Evolutionary conservation across 2,113 vertebrate species (phyloP), one percentile per base, ranked within the genome.

Genomic region (Zosterops hypoxanthus): DNA sequence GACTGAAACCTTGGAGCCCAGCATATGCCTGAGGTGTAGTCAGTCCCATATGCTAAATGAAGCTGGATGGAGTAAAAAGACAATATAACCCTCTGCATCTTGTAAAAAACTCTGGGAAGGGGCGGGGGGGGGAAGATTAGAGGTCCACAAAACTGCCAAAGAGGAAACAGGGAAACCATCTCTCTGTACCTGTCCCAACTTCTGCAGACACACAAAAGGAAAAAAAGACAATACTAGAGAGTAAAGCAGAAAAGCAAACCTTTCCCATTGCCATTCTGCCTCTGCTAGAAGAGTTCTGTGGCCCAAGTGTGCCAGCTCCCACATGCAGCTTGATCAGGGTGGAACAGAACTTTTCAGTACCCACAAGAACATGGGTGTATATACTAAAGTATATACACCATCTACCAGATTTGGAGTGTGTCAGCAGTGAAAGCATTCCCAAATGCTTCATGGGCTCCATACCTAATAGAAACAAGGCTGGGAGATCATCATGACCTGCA

Each of bases 1-100:
- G 19, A 20, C 4, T 33, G 34, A 55, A 69, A 60, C 9, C 11
- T 3, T 26, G n/a, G 17, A 86, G 28, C 16, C 5, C n/a, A 61
- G 31, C 8, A 34, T 0, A 3, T 25, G 7, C 11, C n/a, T 14
- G 39, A 49, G 20, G 14, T 42, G 11, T 9, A 78, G 1, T 12
- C 26, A 78, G 2, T 33, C 11, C 26, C 2, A 1, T 1, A 1
- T 23, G 20, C 36, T 73, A 36, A 65, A 80, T 11, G 22, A 82
- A 64, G 34, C 15, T 39, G 16, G 23, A 33, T 60, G 18, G 33
- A 90, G 34, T 16, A 68, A 80, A 49, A 53, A 25, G 4, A 42
- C 41, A 85, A 8, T 16, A 60, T 18, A 65, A 82, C 8, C 7
- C 21, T 66, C 29, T 42, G 39, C 28, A 77, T 33, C 25, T 68